phyloP scores from a whole-genome alignment of 2,797 vertebrate genomes.

The Furcifer pardalis region DNA sequence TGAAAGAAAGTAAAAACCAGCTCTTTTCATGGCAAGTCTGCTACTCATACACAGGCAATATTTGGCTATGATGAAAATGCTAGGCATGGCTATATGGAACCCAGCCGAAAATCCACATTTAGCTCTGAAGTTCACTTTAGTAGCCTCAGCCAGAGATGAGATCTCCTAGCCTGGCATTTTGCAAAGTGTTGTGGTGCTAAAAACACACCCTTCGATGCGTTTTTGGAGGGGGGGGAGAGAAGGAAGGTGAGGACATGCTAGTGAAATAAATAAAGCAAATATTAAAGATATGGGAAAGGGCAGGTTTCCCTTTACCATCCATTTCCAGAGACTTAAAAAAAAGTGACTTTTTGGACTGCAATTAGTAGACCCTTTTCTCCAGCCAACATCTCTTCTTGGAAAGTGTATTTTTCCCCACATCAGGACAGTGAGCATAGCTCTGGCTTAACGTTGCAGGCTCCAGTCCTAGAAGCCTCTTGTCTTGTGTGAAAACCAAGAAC shows the following conservation, averaged over 20 bases:
- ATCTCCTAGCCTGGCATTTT: background rate
- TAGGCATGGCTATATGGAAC: background rate
- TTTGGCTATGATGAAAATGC: background rate
- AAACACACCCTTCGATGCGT: background rate
- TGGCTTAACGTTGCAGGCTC: background rate
- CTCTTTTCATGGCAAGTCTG: background rate
- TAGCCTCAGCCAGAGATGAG: background rate
- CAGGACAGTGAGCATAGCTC: no score
- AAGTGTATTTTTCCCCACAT: no score
- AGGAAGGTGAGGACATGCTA: background rate
- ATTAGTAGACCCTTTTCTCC: no score
- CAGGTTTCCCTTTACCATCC: background rate
- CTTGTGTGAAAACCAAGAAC: background rate
- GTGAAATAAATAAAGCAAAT: background rate
- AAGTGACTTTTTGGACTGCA: no score
- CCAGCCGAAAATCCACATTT: no score
- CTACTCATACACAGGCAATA: background rate
- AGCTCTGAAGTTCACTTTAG: no score
- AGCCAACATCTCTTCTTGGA: no score
- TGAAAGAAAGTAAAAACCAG: no score
- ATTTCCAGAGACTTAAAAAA: background rate
- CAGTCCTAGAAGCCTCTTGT: background rate
- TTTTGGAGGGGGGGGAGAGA: background rate
- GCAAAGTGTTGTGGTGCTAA: background rate
- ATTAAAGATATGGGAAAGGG: background rate